Evolutionary conservation across 2,113 vertebrate genomes (phyloP).

Genomic region (Ammodytes dubius): DNA sequence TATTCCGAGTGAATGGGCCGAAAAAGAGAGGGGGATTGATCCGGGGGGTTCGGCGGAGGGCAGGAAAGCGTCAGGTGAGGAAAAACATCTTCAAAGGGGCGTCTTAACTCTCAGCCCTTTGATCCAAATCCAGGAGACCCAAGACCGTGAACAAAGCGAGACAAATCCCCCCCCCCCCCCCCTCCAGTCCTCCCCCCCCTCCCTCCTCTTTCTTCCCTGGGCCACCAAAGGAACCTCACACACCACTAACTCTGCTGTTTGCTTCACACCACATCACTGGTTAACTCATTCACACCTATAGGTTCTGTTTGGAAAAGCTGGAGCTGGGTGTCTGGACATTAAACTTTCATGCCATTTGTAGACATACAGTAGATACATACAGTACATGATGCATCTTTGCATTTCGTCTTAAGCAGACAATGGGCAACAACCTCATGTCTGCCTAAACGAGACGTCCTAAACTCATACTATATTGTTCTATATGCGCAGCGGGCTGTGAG

Average conservation of each 20-base stretch:
- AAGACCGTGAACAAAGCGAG: conserved; percentile 53
- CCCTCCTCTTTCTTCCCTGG: conserved; percentile 5
- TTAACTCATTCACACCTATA: background rate
- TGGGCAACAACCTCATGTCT: no score
- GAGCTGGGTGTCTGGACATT: background rate
- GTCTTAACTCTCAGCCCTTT: conserved; percentile 70
- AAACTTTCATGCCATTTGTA: background rate
- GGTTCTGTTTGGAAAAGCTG: background rate
- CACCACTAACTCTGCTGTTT: background rate
- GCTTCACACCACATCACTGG: background rate
- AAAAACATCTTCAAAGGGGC: conserved; percentile 70
- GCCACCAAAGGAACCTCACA: conserved; percentile 27
- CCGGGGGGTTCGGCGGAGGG: conserved; percentile 1
- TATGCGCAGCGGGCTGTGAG: no score
- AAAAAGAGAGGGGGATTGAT: background rate
- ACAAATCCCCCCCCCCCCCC: conserved; percentile 35
- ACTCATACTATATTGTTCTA: no score
- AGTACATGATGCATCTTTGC: no score
- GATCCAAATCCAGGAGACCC: conserved; percentile 66
- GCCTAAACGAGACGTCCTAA: no score
- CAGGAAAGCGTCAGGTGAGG: conserved; percentile 56
- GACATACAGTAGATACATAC: no score
- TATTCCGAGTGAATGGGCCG: background rate
- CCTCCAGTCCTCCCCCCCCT: conserved; percentile 33
- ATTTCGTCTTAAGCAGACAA: no score